phyloP scores from a whole-genome alignment of 2,797 vertebrate genomes.

The Sorex maritimensis region DNA sequence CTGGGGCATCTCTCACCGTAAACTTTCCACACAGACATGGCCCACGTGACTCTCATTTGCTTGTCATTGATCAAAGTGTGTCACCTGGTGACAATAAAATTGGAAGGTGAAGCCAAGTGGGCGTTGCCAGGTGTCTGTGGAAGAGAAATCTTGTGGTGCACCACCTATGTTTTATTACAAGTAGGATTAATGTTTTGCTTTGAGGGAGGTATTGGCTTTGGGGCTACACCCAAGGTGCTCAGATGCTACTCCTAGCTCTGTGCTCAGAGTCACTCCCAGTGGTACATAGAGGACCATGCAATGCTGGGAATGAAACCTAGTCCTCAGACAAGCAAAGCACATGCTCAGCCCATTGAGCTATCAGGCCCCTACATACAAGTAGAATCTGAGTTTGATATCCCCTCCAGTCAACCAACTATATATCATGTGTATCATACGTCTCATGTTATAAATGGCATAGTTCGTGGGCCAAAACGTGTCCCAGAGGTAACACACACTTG shows the following conservation, averaged over 20 bases:
- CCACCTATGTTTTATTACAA: background rate
- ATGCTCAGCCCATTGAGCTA: background rate
- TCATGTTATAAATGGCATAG: too few relatives aligned
- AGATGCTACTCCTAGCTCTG: too few relatives aligned
- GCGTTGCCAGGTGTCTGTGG: background rate
- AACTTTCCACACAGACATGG: background rate
- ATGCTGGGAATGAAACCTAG: background rate
- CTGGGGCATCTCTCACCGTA: background rate
- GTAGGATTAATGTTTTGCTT: background rate
- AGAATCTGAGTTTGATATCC: background rate
- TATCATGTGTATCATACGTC: too few relatives aligned
- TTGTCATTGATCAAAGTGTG: background rate
- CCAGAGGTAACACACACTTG: too few relatives aligned
- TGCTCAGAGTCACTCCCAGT: background rate
- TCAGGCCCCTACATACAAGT: background rate
- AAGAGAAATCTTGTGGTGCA: background rate
- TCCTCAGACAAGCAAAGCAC: background rate
- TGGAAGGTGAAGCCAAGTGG: conserved; percentile 11
- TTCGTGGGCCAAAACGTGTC: too few relatives aligned
- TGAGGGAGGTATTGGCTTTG: background rate
- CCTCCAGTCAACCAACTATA: background rate
- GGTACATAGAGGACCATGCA: too few relatives aligned
- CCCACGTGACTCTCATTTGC: background rate
- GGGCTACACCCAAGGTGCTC: background rate
- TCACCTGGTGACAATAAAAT: background rate